Evolutionary conservation across 2,888 invertebrate genomes (phyloP), one percentile per base, ranked within the genome.

Genomic region (Eueremaeus valkanovi): DNA sequence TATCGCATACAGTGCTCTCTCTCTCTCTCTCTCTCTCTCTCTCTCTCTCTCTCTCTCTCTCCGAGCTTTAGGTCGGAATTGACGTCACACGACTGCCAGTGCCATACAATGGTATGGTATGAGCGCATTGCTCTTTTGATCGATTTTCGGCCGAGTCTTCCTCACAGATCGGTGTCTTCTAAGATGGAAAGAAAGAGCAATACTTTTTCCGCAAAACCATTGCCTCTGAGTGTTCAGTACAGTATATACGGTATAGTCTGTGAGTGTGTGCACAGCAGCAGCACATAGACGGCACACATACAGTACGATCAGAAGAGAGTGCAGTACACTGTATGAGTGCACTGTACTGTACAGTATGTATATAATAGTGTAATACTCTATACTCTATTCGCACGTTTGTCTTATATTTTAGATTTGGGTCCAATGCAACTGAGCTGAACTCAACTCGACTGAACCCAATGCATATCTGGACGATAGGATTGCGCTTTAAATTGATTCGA

Each of bases 61-160:
- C 58, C 24, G 24, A 9, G 13, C 6, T 18, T 61, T 27, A 11
- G 55, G 9, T 55, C 24, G n/a, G 3, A 21, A 24, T 21, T 55
- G 55, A 55, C 55, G 55, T 55, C 55, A 55, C 21, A 24, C 21
- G 11, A 11, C 55, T 55, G 21, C 24, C 11, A n/a, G 9, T 9
- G n/a, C n/a, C 18, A n/a, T 51, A 5, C 21, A 21, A 18, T 21
- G 51, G 2, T 9, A 21, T 8, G 3, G 55, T 55, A 61, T 61
- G 61, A 61, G 61, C 61, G 61, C 61, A 61, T 61, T 61, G 61
- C 61, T 61, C 61, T 61, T 61, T 61, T 61, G 61, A 61, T 61
- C 61, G 61, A 61, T 61, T 61, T 61, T 61, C n/a, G 55, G 55
- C 27, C 55, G 55, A 55, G 21, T 55, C 55, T 55, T 55, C 27